Percentiles rank a stretch among this genome's conserved stretches.
These are phyloP conservation scores for Rhinogobius similis DNA, from an alignment of 2,113 vertebrate species.

Conservation along the genomic window DNA sequence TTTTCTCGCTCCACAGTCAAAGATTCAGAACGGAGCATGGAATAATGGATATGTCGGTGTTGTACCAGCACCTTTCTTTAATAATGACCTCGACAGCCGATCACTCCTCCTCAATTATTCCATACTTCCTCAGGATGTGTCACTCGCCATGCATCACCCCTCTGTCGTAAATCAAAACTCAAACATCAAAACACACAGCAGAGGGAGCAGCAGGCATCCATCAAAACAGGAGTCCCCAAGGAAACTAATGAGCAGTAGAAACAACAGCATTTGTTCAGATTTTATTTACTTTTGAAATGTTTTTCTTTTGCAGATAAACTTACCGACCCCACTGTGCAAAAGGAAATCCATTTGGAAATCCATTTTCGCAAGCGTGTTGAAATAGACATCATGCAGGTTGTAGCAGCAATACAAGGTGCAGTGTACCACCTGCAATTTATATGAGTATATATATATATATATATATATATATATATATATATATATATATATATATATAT, in stretches of 20 bases:
- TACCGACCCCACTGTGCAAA: constrained; percentile 40
- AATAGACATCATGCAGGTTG: too few species aligned
- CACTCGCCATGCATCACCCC: constrained; percentile 30
- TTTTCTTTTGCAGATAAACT: constrained; percentile 42
- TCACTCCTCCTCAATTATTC: constrained; percentile 3
- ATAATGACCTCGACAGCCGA: constrained; percentile 30
- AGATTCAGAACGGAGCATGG: constrained; percentile 26
- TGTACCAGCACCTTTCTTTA: constrained; percentile 32
- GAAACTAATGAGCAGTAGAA: constrained; percentile 41
- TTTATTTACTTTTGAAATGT: constrained; percentile 19
- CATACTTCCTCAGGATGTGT: constrained; percentile 18
- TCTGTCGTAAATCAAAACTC: constrained; percentile 40
- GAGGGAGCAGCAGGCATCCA: constrained; percentile 37
- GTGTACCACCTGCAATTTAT: too few species aligned
- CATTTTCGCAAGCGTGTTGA: too few species aligned
- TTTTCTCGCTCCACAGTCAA: constrained; percentile 25
- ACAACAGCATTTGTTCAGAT: constrained; percentile 38
- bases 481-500: too few species aligned
- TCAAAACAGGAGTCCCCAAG: constrained; percentile 37
- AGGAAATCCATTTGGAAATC: constrained; percentile 4
- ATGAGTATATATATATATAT: too few species aligned
- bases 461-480: too few species aligned
- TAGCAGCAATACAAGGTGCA: too few species aligned
- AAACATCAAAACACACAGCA: constrained; percentile 36
- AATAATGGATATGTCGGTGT: constrained; percentile 47